Evolutionary conservation across 2,888 invertebrate species (phyloP).

Genomic region (Bombylius discolor): DNA sequence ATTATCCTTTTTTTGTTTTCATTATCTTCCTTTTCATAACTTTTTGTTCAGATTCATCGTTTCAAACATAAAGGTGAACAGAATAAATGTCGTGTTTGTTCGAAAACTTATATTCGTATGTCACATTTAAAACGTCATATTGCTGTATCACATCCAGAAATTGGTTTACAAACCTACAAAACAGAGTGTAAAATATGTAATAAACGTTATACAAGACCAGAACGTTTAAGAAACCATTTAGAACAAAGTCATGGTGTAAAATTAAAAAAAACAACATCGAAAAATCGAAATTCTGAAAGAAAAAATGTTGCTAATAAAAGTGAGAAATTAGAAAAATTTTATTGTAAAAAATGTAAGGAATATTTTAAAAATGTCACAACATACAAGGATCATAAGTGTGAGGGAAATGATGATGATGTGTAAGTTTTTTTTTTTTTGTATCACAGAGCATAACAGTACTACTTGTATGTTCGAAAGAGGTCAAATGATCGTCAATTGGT

Average conservation of each 20-base stretch:
- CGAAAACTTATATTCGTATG: slow-evolving; percentile 34
- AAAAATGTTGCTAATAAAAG: no score
- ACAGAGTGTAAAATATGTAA: slow-evolving; percentile 34
- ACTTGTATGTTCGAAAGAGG: no score
- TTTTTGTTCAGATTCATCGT: slow-evolving; percentile 19
- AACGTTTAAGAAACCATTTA: slow-evolving; percentile 39
- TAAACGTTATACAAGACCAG: slow-evolving; percentile 36
- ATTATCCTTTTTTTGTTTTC: not conserved
- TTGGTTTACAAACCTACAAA: slow-evolving; percentile 6
- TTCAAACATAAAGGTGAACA: slow-evolving; percentile 18
- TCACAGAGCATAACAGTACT: no score
- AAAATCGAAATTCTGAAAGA: no score
- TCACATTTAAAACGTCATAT: slow-evolving; percentile 29
- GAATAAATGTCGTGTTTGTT: slow-evolving; percentile 35
- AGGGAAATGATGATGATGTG: no score
- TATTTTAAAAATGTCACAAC: no score
- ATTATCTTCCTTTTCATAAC: not conserved
- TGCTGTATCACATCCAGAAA: slow-evolving; percentile 19
- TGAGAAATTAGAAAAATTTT: no score
- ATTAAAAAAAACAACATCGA: no score
- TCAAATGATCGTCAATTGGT: no score
- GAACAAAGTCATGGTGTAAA: slow-evolving; percentile 32
- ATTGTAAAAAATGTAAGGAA: no score
- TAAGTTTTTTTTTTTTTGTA: no score
- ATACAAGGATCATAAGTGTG: no score